Evolutionary conservation across 2,797 vertebrate species (phyloP).

Genomic region (Semaprochilodus insignis): DNA sequence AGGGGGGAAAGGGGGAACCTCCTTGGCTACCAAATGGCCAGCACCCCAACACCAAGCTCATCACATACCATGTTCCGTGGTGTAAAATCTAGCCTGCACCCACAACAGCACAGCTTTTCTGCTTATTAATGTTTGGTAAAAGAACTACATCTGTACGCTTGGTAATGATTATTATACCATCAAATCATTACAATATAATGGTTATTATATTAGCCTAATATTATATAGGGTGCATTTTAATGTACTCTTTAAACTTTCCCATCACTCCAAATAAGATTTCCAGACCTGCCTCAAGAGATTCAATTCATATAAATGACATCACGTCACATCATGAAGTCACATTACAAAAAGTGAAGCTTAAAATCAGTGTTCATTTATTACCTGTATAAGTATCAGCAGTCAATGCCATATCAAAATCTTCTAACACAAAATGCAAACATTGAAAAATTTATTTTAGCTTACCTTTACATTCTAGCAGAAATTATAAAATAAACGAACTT

Average conservation of each 20-base stretch:
- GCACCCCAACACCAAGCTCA: constrained; percentile 18
- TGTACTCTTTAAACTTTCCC: neutral
- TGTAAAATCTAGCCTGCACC: neutral
- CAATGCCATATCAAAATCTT: neutral
- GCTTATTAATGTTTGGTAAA: neutral
- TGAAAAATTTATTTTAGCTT: too few species aligned
- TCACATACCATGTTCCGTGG: constrained; percentile 1
- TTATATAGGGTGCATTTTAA: neutral
- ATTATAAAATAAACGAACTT: too few species aligned
- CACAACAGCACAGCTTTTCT: neutral
- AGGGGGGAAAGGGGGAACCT: constrained; percentile 42
- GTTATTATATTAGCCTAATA: too few species aligned
- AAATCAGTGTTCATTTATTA: neutral
- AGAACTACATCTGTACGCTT: neutral
- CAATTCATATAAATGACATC: neutral
- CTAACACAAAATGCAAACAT: too few species aligned
- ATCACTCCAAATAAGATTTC: neutral
- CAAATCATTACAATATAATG: too few species aligned
- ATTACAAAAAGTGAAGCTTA: neutral
- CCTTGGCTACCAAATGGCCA: constrained; percentile 13
- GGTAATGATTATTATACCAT: too few species aligned
- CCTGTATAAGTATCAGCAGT: too few species aligned
- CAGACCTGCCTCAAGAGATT: neutral
- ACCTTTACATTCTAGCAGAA: too few species aligned
- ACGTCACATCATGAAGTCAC: neutral